Evolutionary conservation across 2,888 invertebrate species (phyloP).

Genomic region (Pheosia gnoma): DNA sequence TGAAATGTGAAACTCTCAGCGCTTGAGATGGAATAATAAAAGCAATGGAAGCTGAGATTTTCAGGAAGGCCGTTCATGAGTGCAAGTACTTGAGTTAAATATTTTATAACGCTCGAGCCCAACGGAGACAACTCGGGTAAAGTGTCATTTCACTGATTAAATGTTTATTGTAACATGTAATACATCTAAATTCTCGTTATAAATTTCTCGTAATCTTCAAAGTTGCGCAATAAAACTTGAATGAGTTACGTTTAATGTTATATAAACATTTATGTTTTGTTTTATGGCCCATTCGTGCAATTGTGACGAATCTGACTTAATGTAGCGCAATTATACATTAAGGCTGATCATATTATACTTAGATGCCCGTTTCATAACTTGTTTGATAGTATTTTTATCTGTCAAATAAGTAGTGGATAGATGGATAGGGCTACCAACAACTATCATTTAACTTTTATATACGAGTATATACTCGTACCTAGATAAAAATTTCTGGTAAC

Average conservation of each 20-base stretch:
- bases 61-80: not conserved
- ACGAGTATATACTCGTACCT: no score
- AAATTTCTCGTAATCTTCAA: slow-evolving; percentile 5
- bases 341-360: no score
- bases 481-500: no score
- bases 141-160: slow-evolving; percentile 4
- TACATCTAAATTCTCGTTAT: slow-evolving; percentile 1
- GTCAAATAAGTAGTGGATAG: no score
- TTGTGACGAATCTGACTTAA: not conserved
- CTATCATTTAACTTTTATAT: no score
- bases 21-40: slow-evolving; percentile 1
- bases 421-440: no score
- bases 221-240: slow-evolving; percentile 2
- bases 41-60: not conserved
- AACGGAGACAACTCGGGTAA: not conserved
- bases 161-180: not conserved
- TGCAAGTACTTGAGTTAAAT: not conserved
- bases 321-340: no score
- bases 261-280: not conserved
- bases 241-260: not conserved
- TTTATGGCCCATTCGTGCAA: not conserved
- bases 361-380: no score
- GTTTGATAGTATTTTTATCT: no score
- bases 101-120: not conserved
- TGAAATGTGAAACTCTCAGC: not conserved